Evolutionary conservation across 2,888 invertebrate genomes (phyloP).

Genomic region (Arenicola marina): DNA sequence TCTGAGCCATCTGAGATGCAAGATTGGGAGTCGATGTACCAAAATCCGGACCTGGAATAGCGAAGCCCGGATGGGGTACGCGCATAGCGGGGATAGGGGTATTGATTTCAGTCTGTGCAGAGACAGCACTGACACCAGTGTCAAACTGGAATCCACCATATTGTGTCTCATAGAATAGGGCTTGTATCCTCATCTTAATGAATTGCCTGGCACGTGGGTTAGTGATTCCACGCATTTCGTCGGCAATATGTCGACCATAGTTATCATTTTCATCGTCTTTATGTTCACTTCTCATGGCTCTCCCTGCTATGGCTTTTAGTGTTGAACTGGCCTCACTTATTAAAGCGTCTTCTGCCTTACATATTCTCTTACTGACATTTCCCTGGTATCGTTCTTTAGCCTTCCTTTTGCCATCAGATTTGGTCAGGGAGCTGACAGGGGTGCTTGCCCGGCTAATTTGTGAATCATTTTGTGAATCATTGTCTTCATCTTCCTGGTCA

Average conservation of each 20-base stretch:
- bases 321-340: not conserved
- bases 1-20: too few species aligned
- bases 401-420: not conserved
- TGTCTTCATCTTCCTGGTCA: not conserved
- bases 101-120: too few species aligned
- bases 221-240: not conserved
- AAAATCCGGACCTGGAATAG: too few species aligned
- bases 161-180: not conserved
- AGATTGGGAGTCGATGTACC: too few species aligned
- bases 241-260: not conserved
- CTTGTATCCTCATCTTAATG: not conserved
- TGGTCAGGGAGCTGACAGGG: not conserved
- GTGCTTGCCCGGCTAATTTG: not conserved
- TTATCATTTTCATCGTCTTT: not conserved
- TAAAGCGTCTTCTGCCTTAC: not conserved
- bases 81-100: too few species aligned
- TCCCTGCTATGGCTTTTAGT: not conserved
- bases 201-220: not conserved
- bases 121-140: too few species aligned
- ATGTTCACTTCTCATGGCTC: not conserved
- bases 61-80: too few species aligned
- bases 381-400: not conserved
- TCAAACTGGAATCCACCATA: too few species aligned
- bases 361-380: not conserved
- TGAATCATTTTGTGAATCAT: not conserved